Evolutionary conservation across 2,113 vertebrate genomes (phyloP).

Genomic region (Fulmarus glacialis): DNA sequence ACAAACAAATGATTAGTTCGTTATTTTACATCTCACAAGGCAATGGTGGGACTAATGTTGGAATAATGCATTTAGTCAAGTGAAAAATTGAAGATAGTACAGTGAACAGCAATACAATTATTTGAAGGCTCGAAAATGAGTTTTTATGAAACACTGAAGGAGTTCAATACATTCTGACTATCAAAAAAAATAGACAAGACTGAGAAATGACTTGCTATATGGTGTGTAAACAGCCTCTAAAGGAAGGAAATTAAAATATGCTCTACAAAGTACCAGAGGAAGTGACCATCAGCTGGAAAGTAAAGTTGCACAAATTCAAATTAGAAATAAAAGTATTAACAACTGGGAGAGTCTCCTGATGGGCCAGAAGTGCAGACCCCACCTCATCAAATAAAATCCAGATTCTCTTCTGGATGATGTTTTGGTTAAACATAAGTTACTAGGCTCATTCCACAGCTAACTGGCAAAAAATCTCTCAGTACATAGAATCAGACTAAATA

Average conservation of each 20-base stretch:
- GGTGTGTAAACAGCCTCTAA: background rate
- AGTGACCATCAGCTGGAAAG: background rate
- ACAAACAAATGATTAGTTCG: background rate
- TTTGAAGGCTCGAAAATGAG: constrained; percentile 24
- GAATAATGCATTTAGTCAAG: constrained; percentile 27
- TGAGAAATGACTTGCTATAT: background rate
- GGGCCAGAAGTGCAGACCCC: background rate
- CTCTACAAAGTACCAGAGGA: background rate
- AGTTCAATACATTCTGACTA: constrained; percentile 18
- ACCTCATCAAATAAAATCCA: background rate
- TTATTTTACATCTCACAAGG: constrained; percentile 24
- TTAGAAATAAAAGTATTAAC: background rate
- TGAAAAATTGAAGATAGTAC: constrained; percentile 48
- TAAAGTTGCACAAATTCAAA: background rate
- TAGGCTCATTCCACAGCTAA: background rate
- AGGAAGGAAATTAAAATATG: background rate
- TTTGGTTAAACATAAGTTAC: background rate
- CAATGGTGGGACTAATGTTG: background rate
- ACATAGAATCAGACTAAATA: background rate
- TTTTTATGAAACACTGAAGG: constrained; percentile 43
- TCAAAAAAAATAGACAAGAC: background rate
- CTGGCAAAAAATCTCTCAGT: background rate
- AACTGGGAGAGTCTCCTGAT: background rate
- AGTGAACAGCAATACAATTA: constrained; percentile 26
- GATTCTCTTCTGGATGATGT: background rate